A percentile compares a stretch with the other conserved stretches of the same genome.
These are phyloP conservation scores for Balanococcus diminutus DNA, from an alignment of 2,888 invertebrate species.

Conservation along the genomic window DNA sequence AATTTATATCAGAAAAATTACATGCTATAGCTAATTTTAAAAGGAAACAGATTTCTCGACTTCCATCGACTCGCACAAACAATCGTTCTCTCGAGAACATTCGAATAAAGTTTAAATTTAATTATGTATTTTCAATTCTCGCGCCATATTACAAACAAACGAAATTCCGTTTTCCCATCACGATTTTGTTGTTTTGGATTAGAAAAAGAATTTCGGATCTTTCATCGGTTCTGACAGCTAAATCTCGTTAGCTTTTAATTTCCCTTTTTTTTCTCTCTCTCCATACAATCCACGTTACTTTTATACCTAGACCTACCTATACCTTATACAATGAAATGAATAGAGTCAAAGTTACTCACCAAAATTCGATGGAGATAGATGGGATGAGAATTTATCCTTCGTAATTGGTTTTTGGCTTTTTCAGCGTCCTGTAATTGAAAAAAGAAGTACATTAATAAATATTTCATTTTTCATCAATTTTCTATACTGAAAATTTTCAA, in stretches of 20 bases:
- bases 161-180: slow-evolving; percentile 11
- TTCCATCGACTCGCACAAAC: neutral
- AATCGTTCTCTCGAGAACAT: neutral
- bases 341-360: no score
- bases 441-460: no score
- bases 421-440: no score
- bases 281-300: no score
- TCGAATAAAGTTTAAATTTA: neutral
- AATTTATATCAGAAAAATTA: neutral
- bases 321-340: no score
- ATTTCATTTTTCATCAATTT: no score
- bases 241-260: neutral
- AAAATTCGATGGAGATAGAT: no score
- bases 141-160: slow-evolving; percentile 3
- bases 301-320: no score
- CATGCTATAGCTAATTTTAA: neutral
- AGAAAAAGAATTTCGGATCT: slow-evolving; percentile 4
- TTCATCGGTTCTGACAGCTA: neutral
- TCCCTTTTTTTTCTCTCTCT: neutral
- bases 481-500: no score
- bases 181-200: slow-evolving; percentile 2
- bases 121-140: neutral
- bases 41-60: neutral
- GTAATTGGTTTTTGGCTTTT: no score
- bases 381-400: no score